These are phyloP conservation scores for Dendrocopos noguchii DNA, from an alignment of 2,113 vertebrate genomes.

Conservation along the genomic window DNA sequence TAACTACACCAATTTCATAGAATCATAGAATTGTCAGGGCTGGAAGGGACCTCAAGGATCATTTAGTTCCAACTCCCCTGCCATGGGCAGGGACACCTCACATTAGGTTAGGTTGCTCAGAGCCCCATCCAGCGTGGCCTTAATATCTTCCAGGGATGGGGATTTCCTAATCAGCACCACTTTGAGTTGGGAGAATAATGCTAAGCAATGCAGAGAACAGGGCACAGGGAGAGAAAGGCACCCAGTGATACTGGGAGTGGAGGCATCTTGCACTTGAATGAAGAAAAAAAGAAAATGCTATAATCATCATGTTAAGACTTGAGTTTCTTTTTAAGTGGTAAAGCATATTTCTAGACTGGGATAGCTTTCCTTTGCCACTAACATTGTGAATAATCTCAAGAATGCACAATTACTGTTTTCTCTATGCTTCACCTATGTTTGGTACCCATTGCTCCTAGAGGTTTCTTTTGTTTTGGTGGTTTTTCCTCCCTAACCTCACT, in stretches of 20 bases:
- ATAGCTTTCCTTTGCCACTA: not conserved
- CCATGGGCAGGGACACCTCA: too few species aligned
- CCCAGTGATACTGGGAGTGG: not conserved
- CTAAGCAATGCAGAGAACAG: not conserved
- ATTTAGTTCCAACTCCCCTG: too few species aligned
- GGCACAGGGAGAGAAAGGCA: not conserved
- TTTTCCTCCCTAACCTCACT: fast-evolving
- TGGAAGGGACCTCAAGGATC: too few species aligned
- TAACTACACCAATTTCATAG: not conserved
- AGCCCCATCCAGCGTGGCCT: too few species aligned
- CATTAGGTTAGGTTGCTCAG: too few species aligned
- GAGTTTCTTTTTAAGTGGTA: not conserved
- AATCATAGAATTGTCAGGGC: too few species aligned
- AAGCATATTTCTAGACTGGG: not conserved
- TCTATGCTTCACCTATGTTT: not conserved
- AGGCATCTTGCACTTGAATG: fast-evolving
- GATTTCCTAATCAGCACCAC: not conserved
- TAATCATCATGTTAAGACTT: not conserved
- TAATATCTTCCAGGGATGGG: too few species aligned
- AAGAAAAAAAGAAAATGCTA: not conserved
- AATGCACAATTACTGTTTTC: not conserved
- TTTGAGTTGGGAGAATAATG: constrained; percentile 21
- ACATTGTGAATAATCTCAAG: not conserved
- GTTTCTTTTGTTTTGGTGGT: not conserved
- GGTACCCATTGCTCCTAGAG: not conserved